Evolutionary conservation across 1,140 invertebrate species (phyloP).

Genomic region (Copidosoma floridanum): DNA sequence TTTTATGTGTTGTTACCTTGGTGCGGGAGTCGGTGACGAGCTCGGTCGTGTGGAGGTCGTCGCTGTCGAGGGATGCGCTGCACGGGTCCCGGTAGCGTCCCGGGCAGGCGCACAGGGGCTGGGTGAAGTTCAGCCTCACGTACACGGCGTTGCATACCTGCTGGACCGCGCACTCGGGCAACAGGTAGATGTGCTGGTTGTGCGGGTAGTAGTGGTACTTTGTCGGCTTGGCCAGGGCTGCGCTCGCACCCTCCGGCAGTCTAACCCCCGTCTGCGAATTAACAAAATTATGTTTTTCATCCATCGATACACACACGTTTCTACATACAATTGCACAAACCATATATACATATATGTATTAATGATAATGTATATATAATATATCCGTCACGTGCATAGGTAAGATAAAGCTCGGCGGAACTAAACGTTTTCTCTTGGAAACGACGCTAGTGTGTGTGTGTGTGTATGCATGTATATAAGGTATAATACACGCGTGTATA

Average conservation of each 20-base stretch:
- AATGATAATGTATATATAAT: too few relatives aligned
- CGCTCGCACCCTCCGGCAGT: conserved; percentile 67
- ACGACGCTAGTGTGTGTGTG: too few relatives aligned
- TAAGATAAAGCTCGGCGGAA: too few relatives aligned
- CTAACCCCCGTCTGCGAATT: conserved; percentile 68
- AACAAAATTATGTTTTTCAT: too few relatives aligned
- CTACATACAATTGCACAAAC: too few relatives aligned
- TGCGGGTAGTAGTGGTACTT: conserved; percentile 94
- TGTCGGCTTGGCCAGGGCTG: conserved; percentile 74
- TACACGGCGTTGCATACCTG: conserved; percentile 92
- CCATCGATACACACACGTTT: too few relatives aligned
- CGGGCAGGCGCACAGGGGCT: conserved; percentile 88
- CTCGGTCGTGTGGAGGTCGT: conserved; percentile 88
- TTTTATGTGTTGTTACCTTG: conserved; percentile 62
- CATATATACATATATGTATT: too few relatives aligned
- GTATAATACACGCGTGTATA: too few relatives aligned
- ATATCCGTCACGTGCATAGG: too few relatives aligned
- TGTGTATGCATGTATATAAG: too few relatives aligned
- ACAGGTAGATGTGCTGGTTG: conserved; percentile 86
- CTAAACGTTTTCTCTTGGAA: too few relatives aligned
- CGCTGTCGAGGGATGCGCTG: conserved; percentile 81
- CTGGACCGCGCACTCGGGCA: conserved; percentile 90
- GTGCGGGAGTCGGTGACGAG: conserved; percentile 78
- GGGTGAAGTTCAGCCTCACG: conserved; percentile 86
- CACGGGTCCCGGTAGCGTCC: conserved; percentile 80